Percentiles rank a stretch among this genome's conserved stretches.
Conservation (phyloP, 1,140 invertebrate genomes). For the Ips typographus region DNA sequence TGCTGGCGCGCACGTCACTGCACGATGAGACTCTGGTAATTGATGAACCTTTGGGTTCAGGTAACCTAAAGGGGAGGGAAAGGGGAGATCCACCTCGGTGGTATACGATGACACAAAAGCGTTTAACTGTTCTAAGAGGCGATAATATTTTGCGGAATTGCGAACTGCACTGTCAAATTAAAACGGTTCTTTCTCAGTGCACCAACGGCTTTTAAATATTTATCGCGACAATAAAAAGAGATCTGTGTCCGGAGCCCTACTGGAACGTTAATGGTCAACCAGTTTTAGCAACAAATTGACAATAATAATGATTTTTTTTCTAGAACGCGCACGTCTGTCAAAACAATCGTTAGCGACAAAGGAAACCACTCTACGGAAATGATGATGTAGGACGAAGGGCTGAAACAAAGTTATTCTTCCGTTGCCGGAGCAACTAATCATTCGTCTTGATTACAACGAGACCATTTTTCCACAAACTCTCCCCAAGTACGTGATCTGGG, state of each 20-base stretch:
- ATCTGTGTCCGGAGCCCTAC: constrained; percentile 20
- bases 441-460: constrained; percentile 31
- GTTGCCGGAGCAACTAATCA: constrained; percentile 31
- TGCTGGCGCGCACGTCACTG: neutral
- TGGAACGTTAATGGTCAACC: constrained; percentile 4
- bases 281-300: neutral
- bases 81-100: constrained; percentile 12
- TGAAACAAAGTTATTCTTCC: constrained; percentile 15
- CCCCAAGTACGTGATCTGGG: constrained; percentile 25
- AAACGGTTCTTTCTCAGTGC: constrained; percentile 27
- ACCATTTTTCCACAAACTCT: constrained; percentile 33
- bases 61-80: constrained; percentile 9
- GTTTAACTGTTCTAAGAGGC: constrained; percentile 30
- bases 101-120: constrained; percentile 30
- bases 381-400: neutral
- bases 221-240: constrained; percentile 30
- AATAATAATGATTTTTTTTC: neutral
- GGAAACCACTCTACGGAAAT: neutral
- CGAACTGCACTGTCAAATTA: constrained; percentile 27
- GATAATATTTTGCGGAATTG: constrained; percentile 31
- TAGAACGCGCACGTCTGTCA: neutral
- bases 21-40: neutral
- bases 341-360: neutral
- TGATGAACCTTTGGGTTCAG: neutral
- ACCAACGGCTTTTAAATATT: constrained; percentile 31